A percentile compares a stretch with the other conserved stretches of the same genome.
phyloP scores from a whole-genome alignment of 2,888 invertebrate species.

The Aproaerema taeniolella region DNA sequence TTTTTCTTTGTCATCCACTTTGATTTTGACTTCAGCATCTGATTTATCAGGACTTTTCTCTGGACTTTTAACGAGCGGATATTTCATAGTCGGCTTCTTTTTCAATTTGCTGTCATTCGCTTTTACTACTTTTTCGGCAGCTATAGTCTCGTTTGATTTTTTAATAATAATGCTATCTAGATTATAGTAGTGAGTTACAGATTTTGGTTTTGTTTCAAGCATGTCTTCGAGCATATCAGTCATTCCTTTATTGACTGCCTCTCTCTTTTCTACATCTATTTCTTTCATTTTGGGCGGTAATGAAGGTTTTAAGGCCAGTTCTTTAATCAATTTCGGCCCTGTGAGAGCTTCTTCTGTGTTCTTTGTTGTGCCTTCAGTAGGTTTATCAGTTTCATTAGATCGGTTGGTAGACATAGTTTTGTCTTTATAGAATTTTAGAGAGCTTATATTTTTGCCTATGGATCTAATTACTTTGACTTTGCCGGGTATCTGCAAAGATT shows the following conservation, averaged over 20 bases:
- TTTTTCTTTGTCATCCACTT: too few species aligned
- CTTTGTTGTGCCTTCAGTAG: conserved; percentile 10
- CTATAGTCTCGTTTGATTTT: background rate
- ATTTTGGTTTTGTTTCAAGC: background rate
- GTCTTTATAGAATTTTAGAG: conserved; percentile 26
- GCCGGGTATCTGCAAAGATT: too few species aligned
- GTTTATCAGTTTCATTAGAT: conserved; percentile 12
- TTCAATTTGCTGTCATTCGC: background rate
- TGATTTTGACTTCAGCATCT: too few species aligned
- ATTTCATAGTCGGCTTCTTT: too few species aligned
- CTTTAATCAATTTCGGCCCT: conserved; percentile 6
- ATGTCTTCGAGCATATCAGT: conserved; percentile 8
- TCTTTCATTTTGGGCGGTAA: conserved; percentile 8
- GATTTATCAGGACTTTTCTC: too few species aligned
- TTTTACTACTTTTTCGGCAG: background rate
- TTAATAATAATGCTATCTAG: conserved; percentile 1
- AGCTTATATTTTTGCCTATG: conserved; percentile 34
- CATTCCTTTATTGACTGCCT: background rate
- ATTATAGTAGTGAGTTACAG: conserved; percentile 2
- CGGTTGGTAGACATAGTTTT: background rate
- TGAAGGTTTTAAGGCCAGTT: conserved; percentile 1
- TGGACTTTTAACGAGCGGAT: too few species aligned
- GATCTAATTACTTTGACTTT: conserved; percentile 41
- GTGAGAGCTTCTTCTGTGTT: background rate
- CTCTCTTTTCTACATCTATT: conserved; percentile 10